phyloP scores from a whole-genome alignment of 1,140 invertebrate genomes.

The Drosophila trapezifrons region DNA sequence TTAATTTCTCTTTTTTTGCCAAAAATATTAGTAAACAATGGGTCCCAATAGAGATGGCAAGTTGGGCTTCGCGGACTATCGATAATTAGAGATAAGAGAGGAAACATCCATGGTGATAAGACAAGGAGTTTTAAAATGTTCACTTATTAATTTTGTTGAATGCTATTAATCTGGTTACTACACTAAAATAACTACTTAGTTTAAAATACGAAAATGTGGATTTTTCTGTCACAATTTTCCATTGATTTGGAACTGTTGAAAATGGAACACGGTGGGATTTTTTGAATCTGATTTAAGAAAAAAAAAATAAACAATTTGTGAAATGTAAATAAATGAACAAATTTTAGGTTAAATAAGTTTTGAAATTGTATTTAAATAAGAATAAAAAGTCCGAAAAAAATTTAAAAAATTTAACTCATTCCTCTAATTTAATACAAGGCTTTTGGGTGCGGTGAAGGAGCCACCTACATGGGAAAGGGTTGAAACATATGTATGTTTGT shows the following conservation, averaged over 20 bases:
- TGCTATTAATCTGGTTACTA: conserved; percentile 1
- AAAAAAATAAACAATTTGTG: neutral
- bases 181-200: neutral
- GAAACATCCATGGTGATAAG: conserved; percentile 21
- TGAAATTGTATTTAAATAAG: neutral
- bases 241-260: conserved; percentile 11
- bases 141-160: conserved; percentile 5
- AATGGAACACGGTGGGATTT: conserved; percentile 9
- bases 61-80: conserved; percentile 14
- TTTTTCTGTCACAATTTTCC: conserved; percentile 2
- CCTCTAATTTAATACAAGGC: neutral
- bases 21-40: conserved; percentile 45
- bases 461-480: neutral
- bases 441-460: neutral
- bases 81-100: conserved; percentile 11
- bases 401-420: neutral
- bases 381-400: neutral
- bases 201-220: neutral
- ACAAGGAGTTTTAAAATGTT: conserved; percentile 6
- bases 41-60: conserved; percentile 29
- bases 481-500: neutral
- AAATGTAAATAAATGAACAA: neutral
- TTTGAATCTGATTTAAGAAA: neutral
- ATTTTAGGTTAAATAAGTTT: neutral
- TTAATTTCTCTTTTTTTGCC: conserved; percentile 29